Base-by-base conservation (phyloP, 1,140 invertebrate genomes). In the Dreissena polymorpha region DNA sequence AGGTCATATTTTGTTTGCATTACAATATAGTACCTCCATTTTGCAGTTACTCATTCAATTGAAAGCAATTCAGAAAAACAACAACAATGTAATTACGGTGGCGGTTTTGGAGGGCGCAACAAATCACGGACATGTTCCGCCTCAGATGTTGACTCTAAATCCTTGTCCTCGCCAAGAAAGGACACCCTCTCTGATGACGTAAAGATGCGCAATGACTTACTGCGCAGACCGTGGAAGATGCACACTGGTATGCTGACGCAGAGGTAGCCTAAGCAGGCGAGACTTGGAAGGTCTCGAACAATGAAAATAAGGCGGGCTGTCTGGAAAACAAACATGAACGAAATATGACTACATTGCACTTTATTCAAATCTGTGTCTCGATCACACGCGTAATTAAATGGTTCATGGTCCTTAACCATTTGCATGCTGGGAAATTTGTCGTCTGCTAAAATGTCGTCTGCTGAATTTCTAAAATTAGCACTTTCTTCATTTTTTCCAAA, bases 141-240 rank as follows among this genome's bases (percentile, higher is more conserved):
- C 50, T 83, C 81, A 2, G 67, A 53, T 16, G 73, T 57, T 0
- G 12, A 8, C 3, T 74, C 73, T 10, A 68, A 14, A 6, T 76
- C 65, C 53, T 83, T 83, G 10, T 67, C 73, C 65, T 76, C 51
- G 27, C 76, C 71, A 21, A 83, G 68, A 50, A 76, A 53, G 21
- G 81, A 83, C 21, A 72, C 69, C 67, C 60, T 71, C 49, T 77
- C 74, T 2, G 73, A 49, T 27, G 67, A 25, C n/a, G 64, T 50
- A 27, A 63, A 23, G 29, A 76, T 13, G 16, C 29, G 53, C 50
- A 57, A 55, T 23, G 49, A n/a, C 10, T 60, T 55, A 2, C 71
- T 13, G 18, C 67, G 51, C 5, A 76, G 10, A 0, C 65, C 39
- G 27, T 63, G 50, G 16, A 83, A 18, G 7, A 64, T 29, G 18